Base-by-base conservation (phyloP, 2,113 vertebrate genomes). In the Onychorhynchus coronatus region DNA sequence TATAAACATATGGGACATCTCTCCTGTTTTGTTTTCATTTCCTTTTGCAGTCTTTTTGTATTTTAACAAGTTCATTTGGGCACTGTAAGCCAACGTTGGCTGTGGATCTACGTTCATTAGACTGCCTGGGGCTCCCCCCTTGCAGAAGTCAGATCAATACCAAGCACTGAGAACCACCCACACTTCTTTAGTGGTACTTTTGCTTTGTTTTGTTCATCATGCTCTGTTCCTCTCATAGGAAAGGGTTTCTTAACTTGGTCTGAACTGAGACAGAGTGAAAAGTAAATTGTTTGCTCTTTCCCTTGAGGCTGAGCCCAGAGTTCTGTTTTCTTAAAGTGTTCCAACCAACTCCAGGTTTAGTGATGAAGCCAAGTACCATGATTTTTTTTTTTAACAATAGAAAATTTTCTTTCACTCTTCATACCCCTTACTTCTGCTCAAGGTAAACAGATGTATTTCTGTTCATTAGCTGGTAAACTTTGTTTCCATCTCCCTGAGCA, bases 21-120 rank as follows among this genome's bases (percentile, higher is more conserved):
- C 59, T 77, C 46, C 75, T 85, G 52, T 50, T 94, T 86, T 86
- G 44, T 84, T 95, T 96, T 78, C 33, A 78, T 95, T 96, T 94
- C 73, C 49, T 96, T 92, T 78, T 75, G 55, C 68, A 91, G 55
- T 24, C 39, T 37, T 66, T 73, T 70, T 84, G 39, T 68, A 87
- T 72, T 96, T 95, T 78, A 92, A 87, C 30, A 86, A 88, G 71
- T 50, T 72, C 81, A 74, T 87, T 74, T 84, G 63, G 50, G 68
- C 31, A 31, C 27, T 49, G 37, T 0, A 8, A 96, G 61, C 22
- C 56, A 52, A 21, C 14, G 21, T 10, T 82, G 71, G 39, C 73
- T 91, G 68, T 77, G 30, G 15, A 33, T 70, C 52, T 52, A 6
- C 8, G 3, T 50, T 70, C 75, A 46, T 39, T 28, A 44, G 39